These are phyloP conservation scores for Hepsetus odoe DNA, from an alignment of 2,113 vertebrate genomes.

Conservation along the genomic window DNA sequence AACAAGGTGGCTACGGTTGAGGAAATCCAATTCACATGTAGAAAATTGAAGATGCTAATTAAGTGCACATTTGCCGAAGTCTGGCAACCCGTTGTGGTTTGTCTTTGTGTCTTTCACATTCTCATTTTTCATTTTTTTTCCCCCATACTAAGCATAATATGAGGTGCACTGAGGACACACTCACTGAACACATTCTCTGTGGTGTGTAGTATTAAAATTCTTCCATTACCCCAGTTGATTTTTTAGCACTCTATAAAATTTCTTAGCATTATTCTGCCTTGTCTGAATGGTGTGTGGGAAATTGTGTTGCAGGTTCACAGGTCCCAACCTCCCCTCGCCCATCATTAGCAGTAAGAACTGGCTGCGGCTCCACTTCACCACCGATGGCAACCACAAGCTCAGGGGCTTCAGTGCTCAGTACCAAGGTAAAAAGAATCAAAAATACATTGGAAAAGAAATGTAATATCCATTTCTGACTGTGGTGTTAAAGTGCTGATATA, in stretches of 20 bases:
- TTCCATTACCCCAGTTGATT: neutral
- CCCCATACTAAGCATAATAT: neutral
- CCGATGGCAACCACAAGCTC: conserved; percentile 93
- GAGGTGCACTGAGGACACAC: neutral
- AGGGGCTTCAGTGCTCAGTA: conserved; percentile 97
- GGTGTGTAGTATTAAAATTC: neutral
- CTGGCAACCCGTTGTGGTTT: conserved; percentile 55
- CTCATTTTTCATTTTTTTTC: neutral
- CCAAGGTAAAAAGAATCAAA: conserved; percentile 82
- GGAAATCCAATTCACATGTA: conserved; percentile 54
- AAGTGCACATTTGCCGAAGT: conserved; percentile 46
- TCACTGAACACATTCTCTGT: neutral
- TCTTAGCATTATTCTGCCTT: neutral
- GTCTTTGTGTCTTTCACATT: conserved; percentile 4
- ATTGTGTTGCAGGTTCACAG: conserved; percentile 85
- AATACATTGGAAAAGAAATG: neutral
- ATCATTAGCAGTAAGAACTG: conserved; percentile 99
- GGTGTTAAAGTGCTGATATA: too few species aligned
- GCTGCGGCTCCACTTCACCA: conserved; percentile 94
- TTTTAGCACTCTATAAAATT: neutral
- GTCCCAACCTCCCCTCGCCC: conserved; percentile 90
- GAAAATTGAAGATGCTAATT: conserved; percentile 53
- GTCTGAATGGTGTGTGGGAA: neutral
- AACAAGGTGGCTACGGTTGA: conserved; percentile 30
- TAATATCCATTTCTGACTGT: too few species aligned